phyloP scores from a whole-genome alignment of 2,888 invertebrate species.

The Isotomurus palustris region DNA sequence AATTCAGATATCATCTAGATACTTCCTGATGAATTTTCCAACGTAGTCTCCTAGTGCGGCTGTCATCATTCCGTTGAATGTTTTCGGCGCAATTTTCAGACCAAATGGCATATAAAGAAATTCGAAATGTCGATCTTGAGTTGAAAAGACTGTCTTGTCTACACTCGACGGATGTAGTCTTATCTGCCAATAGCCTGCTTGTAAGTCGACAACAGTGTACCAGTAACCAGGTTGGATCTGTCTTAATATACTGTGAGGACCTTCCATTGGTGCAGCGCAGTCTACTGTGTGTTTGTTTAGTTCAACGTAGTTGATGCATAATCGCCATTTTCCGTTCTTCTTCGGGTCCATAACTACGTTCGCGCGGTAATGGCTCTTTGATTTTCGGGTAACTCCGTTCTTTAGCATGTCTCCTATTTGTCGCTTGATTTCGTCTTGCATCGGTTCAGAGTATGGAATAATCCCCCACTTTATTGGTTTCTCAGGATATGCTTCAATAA shows the following conservation, averaged over 20 bases:
- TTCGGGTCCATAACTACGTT: constrained; percentile 19
- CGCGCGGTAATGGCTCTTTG: background rate
- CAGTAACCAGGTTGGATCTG: constrained; percentile 16
- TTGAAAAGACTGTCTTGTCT: constrained; percentile 16
- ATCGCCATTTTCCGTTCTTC: constrained; percentile 5
- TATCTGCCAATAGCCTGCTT: constrained; percentile 27
- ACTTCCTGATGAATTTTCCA: constrained; percentile 7
- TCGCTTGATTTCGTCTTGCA: constrained; percentile 1
- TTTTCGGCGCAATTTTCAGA: constrained; percentile 15
- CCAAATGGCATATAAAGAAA: constrained; percentile 27
- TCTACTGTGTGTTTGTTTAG: constrained; percentile 17
- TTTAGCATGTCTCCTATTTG: constrained; percentile 19
- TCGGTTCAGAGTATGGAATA: background rate
- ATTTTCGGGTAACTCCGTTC: constrained; percentile 12
- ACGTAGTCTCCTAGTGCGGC: constrained; percentile 14
- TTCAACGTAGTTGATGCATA: constrained; percentile 13
- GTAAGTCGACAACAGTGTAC: constrained; percentile 18
- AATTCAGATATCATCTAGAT: constrained; percentile 27
- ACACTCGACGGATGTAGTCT: constrained; percentile 14
- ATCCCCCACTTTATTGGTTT: constrained; percentile 4
- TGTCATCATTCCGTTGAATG: constrained; percentile 24
- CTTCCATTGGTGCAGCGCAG: constrained; percentile 18
- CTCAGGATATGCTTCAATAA: constrained; percentile 13
- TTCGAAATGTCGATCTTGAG: constrained; percentile 12
- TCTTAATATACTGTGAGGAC: constrained; percentile 11